Base-by-base conservation (phyloP, 2,113 vertebrate species). In the Poicephalus gulielmi region DNA sequence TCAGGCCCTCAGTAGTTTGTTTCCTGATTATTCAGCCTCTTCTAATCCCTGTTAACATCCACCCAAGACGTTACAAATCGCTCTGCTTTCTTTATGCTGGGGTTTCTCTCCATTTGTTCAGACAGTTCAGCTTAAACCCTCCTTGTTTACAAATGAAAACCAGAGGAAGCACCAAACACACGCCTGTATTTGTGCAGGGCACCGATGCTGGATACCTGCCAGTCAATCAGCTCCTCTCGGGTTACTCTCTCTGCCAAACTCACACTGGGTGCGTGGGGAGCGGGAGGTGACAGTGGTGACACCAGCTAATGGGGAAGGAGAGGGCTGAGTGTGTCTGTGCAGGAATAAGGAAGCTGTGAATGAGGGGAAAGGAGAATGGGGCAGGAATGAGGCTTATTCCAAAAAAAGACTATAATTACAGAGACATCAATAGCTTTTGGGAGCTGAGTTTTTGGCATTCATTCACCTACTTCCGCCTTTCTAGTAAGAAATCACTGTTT, bases 371-470 rank as follows among this genome's bases (percentile, higher is more conserved):
- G 89, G 41, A 89, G 91, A 75, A 78, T 0, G 25, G 77, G 62
- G 59, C 27, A 91, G 77, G 81, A 75, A 70, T 0, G 1, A 88
- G 83, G 47, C 37, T 95, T 50, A 52, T 68, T 96, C 83, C 83
- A 82, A 89, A 94, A 92, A 94, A 86, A 95, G 83, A 30, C 73
- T 6, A 24, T 39, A 86, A 92, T 95, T 95, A 92, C 68, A n/a
- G 50, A 60, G 57, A 39, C 86, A 94, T 82, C 64, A 78, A 95
- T 82, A 94, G 77, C 46, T 88, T 67, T 75, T 19, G 44, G 57
- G 86, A 96, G 73, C 19, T 53, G 82, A 73, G 66, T 87, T 89
- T 92, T 88, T 74, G 37, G 55, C 49, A 62, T 82, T 88, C 57
- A 57, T 90, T 96, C 90, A 95, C 87, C 88, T 96, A 57, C 71